Base-by-base conservation (phyloP, 2,888 invertebrate species). In the Harpalus rubripes region DNA sequence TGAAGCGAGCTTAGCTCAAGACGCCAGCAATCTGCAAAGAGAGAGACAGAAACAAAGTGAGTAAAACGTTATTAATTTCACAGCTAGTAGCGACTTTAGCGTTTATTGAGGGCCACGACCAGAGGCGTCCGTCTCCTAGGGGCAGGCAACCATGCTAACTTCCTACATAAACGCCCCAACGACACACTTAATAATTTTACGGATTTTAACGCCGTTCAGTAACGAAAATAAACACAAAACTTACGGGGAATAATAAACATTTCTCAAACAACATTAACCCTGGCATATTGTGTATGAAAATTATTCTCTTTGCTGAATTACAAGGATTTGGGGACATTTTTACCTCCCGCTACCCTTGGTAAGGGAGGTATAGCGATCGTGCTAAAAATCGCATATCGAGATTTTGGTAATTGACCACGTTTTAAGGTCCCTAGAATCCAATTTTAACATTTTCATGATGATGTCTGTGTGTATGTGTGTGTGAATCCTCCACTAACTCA, bases 151-250 rank as follows among this genome's bases (percentile, higher is more conserved):
- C 8, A 18, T n/a, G 39, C 68, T 39, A 80, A 80, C 61, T 80
- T 80, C 39, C 61, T 63, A 22, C 80, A 80, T 80, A 80, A 80
- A 80, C 80, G 80, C 39, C n/a, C 41, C 39, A 80, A 80, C 80
- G 80, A 80, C 61, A 18, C 22, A 22, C 63, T 80, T 80, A 80
- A 80, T 80, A 80, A 80, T 80, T 80, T 80, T 80, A 80, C 80
- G 63, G 63, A 80, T 80, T 80, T 80, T 80, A 80, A 80, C 44
- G 80, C 63, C 68, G 68, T 15, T 63, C n/a, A 68, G 68, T 68
- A 68, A 39, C 68, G 68, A 68, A 68, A 68, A 68, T 68, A 68
- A 68, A 68, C 68, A 68, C 68, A 68, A 68, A 68, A 68, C 68
- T 68, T 68, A 68, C 39, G n/a, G n/a, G 68, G 68, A 68, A 68